Evolutionary conservation across 2,113 vertebrate species (phyloP).

Genomic region (Hippopotamus amphibius): DNA sequence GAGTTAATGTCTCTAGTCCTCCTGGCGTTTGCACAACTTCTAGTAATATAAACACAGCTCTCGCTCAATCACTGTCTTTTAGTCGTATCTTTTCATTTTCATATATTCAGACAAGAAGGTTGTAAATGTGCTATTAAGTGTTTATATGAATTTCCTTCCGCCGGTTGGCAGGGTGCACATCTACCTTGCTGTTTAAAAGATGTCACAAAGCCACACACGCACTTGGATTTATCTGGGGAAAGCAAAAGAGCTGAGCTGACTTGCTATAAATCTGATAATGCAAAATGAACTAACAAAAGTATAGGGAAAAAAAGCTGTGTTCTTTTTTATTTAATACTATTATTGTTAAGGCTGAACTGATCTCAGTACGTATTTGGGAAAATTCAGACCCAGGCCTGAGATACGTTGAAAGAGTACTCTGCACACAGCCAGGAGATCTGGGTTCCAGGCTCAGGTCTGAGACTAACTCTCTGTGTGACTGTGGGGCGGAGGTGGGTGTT

Average conservation of each 20-base stretch:
- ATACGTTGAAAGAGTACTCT: not conserved
- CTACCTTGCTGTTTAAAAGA: slow-evolving; percentile 59
- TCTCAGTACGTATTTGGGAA: slow-evolving; percentile 20
- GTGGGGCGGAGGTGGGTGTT: not conserved
- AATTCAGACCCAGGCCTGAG: not conserved
- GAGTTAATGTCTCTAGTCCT: slow-evolving; percentile 40
- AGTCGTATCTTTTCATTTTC: slow-evolving; percentile 25
- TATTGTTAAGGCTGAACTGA: not conserved
- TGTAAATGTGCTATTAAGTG: slow-evolving; percentile 51
- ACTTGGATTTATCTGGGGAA: slow-evolving; percentile 55
- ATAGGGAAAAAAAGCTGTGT: slow-evolving; percentile 9
- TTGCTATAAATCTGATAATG: slow-evolving; percentile 50
- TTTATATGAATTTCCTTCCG: slow-evolving; percentile 59
- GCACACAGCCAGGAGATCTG: not conserved
- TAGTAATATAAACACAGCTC: not conserved
- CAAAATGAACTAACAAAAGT: slow-evolving; percentile 43
- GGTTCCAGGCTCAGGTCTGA: not conserved
- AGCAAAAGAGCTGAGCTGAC: not conserved
- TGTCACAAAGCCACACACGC: slow-evolving; percentile 40
- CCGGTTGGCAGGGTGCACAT: slow-evolving; percentile 4
- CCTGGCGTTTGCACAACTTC: not conserved
- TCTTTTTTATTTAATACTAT: not conserved
- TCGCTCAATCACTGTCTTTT: not conserved
- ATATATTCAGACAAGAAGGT: slow-evolving; percentile 50
- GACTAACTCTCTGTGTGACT: not conserved